Evolutionary conservation across 2,113 vertebrate genomes (phyloP), one percentile per base, ranked within the genome.

Genomic region (Terrapene triunguis): DNA sequence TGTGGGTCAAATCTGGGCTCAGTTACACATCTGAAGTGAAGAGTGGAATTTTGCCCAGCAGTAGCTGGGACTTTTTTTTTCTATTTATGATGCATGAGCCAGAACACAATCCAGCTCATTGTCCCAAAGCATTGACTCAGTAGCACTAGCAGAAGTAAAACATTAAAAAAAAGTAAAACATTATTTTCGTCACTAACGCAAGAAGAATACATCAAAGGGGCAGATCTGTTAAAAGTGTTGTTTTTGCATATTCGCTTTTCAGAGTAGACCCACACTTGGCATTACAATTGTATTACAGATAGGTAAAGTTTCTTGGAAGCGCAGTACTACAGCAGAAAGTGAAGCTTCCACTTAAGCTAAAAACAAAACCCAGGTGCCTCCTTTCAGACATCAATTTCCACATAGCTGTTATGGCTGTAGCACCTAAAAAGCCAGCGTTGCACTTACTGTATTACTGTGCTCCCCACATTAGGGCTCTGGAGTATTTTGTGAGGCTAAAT

Each of bases 41-140:
- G 24, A 78, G 42, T 47, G 74, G 74, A 47, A 16, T 47, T 25
- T 78, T 7, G 25, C 12, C 72, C 10, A 25, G 11, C 25, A 76
- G 22, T 25, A 42, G 38, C 9, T 44, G 12, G 24, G 13, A 44
- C 69, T 47, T 78, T 78, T 78, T 72, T 74, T 54, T 54, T 47
- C 72, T 44, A 38, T 69, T 35, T 50, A 91, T 27, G 88, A n/a
- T 47, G 25, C 32, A 2, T 4, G 47, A 82, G 32, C 91, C 82
- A 74, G 22, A 42, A 76, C n/a, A 54, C 78, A 89, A 89, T 4
- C 32, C 82, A 83, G 53, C 76, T 78, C 38, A 53, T 54, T 0
- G 10, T 4, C 92, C 65, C 62, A 86, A 84, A 25, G 59, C 78
- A 80, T 81, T 81, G 76, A 54, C 87, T 87, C 85, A 89, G 50